These are phyloP conservation scores for Semicossyphus pulcher DNA, from an alignment of 2,113 vertebrate species.

Conservation along the genomic window DNA sequence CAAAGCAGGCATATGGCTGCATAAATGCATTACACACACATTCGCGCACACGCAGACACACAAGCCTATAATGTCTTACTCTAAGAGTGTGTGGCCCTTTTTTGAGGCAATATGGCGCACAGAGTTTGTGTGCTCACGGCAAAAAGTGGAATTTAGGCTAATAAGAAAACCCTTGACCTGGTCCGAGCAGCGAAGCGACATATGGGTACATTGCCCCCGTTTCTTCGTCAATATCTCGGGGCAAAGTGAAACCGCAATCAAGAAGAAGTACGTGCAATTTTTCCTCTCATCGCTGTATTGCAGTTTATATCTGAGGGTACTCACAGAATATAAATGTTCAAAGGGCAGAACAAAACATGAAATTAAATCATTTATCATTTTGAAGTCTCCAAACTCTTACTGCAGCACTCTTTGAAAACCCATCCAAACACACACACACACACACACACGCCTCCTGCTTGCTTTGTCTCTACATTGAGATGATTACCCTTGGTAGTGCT, in stretches of 20 bases:
- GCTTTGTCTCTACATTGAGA: conserved; percentile 40
- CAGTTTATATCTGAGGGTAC: conserved; percentile 39
- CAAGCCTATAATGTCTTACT: neutral
- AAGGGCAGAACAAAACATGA: conserved; percentile 67
- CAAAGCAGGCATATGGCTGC: neutral
- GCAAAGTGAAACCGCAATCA: conserved; percentile 32
- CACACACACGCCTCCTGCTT: conserved; percentile 10
- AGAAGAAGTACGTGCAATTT: conserved; percentile 37
- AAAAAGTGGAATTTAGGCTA: conserved; percentile 38
- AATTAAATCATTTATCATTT: conserved; percentile 77
- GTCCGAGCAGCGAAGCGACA: conserved; percentile 28
- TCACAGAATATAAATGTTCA: conserved; percentile 59
- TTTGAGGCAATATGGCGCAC: conserved; percentile 20
- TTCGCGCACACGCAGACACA: neutral
- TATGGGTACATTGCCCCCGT: neutral
- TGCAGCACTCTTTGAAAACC: conserved; percentile 35
- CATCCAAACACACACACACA: neutral
- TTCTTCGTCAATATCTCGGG: conserved; percentile 18
- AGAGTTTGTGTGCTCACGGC: neutral
- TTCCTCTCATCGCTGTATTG: conserved; percentile 9
- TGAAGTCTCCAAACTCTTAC: conserved; percentile 53
- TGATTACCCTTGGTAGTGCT: conserved; percentile 20
- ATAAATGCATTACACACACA: neutral
- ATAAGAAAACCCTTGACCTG: conserved; percentile 21
- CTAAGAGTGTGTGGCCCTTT: neutral